Conservation (phyloP, 35 echinoderm and acorn worm genomes). For the Amphiura filiformis region DNA sequence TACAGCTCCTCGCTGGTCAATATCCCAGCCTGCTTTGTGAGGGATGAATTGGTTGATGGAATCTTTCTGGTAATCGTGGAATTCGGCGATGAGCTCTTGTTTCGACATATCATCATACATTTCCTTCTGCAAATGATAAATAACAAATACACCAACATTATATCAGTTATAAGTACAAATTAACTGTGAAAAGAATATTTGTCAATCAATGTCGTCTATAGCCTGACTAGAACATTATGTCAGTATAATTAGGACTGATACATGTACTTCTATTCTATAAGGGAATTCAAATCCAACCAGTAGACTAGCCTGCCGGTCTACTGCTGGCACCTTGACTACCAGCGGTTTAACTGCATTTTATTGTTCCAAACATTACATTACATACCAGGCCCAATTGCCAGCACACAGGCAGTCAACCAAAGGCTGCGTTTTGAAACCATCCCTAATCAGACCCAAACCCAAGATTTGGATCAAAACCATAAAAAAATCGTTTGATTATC, state of each 20-base stretch:
- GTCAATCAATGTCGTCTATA: neutral
- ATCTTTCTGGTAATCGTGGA: slow-evolving; percentile 31
- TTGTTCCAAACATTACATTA: too few species aligned
- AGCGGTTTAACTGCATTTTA: too few species aligned
- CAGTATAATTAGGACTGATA: neutral
- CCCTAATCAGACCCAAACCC: too few species aligned
- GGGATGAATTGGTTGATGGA: slow-evolving; percentile 64
- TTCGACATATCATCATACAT: slow-evolving; percentile 27
- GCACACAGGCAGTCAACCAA: too few species aligned
- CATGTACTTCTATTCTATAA: neutral
- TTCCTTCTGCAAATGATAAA: neutral
- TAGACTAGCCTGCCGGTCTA: too few species aligned
- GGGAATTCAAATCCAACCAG: too few species aligned
- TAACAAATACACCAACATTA: neutral
- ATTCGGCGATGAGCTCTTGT: slow-evolving; percentile 54
- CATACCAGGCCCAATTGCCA: too few species aligned
- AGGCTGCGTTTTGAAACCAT: too few species aligned
- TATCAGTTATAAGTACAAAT: neutral
- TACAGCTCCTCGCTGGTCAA: slow-evolving; percentile 71
- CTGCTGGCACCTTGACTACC: too few species aligned
- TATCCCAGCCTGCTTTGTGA: slow-evolving; percentile 80
- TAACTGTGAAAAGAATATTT: slow-evolving; percentile 13
- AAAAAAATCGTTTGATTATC: too few species aligned
- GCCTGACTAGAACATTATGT: neutral
- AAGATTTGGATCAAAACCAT: too few species aligned